Evolutionary conservation across 2,888 invertebrate genomes (phyloP).

Genomic region (Mayetiola destructor): DNA sequence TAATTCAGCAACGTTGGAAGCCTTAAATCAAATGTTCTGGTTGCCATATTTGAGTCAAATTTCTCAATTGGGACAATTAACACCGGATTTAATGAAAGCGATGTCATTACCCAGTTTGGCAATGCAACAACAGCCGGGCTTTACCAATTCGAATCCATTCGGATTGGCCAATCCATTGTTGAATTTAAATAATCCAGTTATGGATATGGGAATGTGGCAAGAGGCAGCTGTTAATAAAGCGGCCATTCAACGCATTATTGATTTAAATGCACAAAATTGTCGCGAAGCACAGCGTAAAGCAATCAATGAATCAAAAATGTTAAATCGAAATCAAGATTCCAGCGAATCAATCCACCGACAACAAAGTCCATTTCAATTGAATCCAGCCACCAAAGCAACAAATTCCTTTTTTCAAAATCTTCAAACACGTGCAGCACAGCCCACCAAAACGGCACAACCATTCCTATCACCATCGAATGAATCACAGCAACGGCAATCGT

Average conservation of each 20-base stretch:
- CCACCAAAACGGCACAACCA: not conserved
- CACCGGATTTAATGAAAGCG: conserved; percentile 38
- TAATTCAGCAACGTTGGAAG: conserved; percentile 52
- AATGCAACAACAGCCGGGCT: conserved; percentile 10
- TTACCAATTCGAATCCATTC: conserved; percentile 23
- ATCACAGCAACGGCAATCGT: not conserved
- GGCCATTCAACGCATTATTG: conserved; percentile 31
- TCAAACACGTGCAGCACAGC: conserved; percentile 29
- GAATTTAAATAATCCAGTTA: conserved; percentile 25
- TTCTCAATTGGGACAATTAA: conserved; percentile 27
- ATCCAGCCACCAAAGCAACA: conserved; percentile 15
- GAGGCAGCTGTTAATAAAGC: conserved; percentile 42
- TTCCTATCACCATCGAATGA: not conserved
- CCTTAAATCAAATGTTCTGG: conserved; percentile 61
- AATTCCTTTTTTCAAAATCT: conserved; percentile 24
- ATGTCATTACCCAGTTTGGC: conserved; percentile 25
- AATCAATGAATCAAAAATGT: conserved; percentile 13
- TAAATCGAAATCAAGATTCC: conserved; percentile 4
- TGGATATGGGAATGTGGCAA: conserved; percentile 49
- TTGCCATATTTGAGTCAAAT: conserved; percentile 42
- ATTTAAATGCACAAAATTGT: conserved; percentile 21
- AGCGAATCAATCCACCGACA: conserved; percentile 15
- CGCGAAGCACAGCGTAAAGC: conserved; percentile 36
- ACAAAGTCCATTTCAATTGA: conserved; percentile 19
- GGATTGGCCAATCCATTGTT: conserved; percentile 23